Conservation (phyloP, 2,888 invertebrate species). For the Phortica magna region DNA sequence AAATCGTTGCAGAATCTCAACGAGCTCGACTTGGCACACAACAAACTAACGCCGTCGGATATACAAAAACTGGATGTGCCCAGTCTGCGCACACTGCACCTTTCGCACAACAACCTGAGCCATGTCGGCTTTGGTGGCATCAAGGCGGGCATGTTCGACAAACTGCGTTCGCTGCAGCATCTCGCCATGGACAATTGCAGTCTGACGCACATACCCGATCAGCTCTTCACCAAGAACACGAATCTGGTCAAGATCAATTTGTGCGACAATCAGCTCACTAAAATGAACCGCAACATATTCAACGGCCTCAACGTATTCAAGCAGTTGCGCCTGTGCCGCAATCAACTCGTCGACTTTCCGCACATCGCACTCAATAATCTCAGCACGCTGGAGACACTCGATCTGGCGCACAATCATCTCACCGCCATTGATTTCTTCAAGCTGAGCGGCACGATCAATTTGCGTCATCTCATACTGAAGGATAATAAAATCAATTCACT, state of each 20-base stretch:
- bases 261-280: slow-evolving; percentile 84
- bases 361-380: slow-evolving; percentile 88
- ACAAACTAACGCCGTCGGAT: slow-evolving; percentile 84
- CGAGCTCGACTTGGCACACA: slow-evolving; percentile 88
- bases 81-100: slow-evolving; percentile 84
- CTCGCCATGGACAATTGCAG: slow-evolving; percentile 83
- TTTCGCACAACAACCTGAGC: slow-evolving; percentile 89
- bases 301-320: slow-evolving; percentile 86
- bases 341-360: slow-evolving; percentile 87
- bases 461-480: slow-evolving; percentile 86
- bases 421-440: slow-evolving; percentile 87
- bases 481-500: slow-evolving; percentile 87
- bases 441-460: slow-evolving; percentile 85
- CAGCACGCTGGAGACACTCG: slow-evolving; percentile 85
- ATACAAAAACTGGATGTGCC: slow-evolving; percentile 87
- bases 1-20: slow-evolving; percentile 84
- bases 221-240: slow-evolving; percentile 87
- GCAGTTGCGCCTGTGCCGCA: slow-evolving; percentile 86
- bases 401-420: slow-evolving; percentile 84
- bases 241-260: slow-evolving; percentile 87
- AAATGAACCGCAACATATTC: slow-evolving; percentile 86
- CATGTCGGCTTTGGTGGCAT: slow-evolving; percentile 72
- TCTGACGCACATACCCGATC: slow-evolving; percentile 84
- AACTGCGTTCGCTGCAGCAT: slow-evolving; percentile 86
- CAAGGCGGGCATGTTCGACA: slow-evolving; percentile 84